Percentiles rank a stretch among this genome's conserved stretches.
phyloP scores from a whole-genome alignment of 2,888 invertebrate genomes.

The Invenusta paracnida region DNA sequence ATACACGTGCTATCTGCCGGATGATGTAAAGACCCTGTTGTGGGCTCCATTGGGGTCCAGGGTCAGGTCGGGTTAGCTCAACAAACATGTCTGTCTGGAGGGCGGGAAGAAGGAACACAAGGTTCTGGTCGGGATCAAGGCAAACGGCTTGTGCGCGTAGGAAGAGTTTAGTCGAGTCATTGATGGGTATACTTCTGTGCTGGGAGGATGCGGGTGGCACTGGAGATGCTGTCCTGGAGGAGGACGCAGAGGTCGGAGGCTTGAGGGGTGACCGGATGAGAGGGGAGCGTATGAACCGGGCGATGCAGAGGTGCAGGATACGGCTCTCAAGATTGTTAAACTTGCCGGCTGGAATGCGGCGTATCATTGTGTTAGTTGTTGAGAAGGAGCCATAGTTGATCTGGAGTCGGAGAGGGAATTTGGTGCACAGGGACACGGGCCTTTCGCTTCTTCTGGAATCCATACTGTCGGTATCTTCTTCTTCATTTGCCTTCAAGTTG shows the following conservation, averaged over 20 bases:
- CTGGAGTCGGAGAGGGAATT: not conserved
- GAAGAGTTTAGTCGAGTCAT: not conserved
- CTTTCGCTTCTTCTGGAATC: too few relatives aligned
- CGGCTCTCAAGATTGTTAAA: not conserved
- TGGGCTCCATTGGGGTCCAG: not conserved
- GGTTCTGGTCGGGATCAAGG: not conserved
- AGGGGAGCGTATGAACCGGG: not conserved
- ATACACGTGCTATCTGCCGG: not conserved
- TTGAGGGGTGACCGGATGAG: not conserved
- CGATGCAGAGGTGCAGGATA: not conserved
- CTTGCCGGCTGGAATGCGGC: not conserved
- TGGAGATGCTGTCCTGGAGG: too few relatives aligned
- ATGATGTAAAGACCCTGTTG: not conserved
- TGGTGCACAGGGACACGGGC: not conserved
- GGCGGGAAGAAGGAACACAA: not conserved
- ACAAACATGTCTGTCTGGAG: not conserved
- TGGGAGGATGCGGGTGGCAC: too few relatives aligned
- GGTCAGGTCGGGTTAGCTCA: not conserved
- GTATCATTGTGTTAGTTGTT: not conserved
- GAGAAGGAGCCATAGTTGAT: not conserved
- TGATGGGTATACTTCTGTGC: too few relatives aligned
- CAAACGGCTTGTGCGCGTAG: not conserved
- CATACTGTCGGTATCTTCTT: too few relatives aligned
- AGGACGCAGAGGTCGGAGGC: too few relatives aligned
- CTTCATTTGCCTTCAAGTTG: too few relatives aligned